These are phyloP conservation scores for Spea multiplicata DNA, from an alignment of 2,113 vertebrate species.

Conservation along the genomic window DNA sequence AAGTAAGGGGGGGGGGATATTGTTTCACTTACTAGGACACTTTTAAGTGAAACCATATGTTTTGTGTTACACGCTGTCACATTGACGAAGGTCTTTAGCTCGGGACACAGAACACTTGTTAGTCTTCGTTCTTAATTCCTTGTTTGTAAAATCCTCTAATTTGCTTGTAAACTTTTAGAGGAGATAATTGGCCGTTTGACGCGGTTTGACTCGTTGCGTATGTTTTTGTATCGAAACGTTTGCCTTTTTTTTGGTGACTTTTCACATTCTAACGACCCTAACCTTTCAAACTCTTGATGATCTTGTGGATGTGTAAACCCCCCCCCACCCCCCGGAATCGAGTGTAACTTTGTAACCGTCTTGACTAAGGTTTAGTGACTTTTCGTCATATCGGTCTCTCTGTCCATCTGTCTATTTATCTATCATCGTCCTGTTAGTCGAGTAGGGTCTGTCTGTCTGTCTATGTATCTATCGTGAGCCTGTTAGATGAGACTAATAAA, in stretches of 20 bases:
- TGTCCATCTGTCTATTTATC: not conserved
- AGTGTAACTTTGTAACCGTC: too few species aligned
- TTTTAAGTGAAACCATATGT: slow-evolving; percentile 22
- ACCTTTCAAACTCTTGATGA: too few species aligned
- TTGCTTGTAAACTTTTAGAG: too few species aligned
- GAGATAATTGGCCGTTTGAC: too few species aligned
- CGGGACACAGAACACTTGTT: not conserved
- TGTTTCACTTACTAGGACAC: not conserved
- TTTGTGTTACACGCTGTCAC: slow-evolving; percentile 10
- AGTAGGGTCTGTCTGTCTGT: not conserved
- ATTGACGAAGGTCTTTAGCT: not conserved
- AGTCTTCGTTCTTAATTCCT: not conserved
- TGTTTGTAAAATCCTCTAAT: too few species aligned
- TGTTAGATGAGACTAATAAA: not conserved
- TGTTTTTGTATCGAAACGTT: too few species aligned
- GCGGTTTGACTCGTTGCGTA: too few species aligned
- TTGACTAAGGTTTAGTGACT: too few species aligned
- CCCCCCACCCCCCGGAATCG: too few species aligned
- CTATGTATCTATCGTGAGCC: not conserved
- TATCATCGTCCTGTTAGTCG: not conserved
- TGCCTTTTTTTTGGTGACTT: too few species aligned
- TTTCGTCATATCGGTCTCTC: not conserved
- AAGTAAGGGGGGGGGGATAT: not conserved
- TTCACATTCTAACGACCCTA: too few species aligned
- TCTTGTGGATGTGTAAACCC: not conserved